Base-by-base conservation (phyloP, 2,888 invertebrate genomes). In the Phengaris arion region DNA sequence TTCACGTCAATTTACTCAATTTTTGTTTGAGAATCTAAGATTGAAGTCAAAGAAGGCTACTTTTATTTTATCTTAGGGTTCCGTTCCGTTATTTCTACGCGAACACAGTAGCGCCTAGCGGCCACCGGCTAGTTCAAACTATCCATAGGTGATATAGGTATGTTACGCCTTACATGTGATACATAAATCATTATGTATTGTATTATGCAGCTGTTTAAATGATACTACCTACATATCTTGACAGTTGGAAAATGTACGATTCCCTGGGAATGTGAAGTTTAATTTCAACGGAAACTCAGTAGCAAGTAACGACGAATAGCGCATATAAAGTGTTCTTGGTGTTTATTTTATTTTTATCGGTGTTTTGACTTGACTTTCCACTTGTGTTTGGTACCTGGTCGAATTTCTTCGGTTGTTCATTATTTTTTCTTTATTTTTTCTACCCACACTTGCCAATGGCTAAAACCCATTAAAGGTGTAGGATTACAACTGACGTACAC, bases 401-500 rank as follows among this genome's bases (percentile, higher is more conserved):
- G 35, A 64, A 64, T 64, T 64, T 64, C 64, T 64, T 35, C 64
- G 64, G 64, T 64, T 64, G 64, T 64, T 64, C 35, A 64, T 69
- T 69, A 48, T 48, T 48, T 69, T 68, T 69, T 69, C 48, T 15
- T 69, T 69, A 48, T 48, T 48, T 69, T 68, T 69, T 69, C 48
- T 15, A 22, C 22, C 70, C 70, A 10, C 51, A 51, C 51, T 69
- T 69, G 45, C 48, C 48, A 13, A 69, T 69, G 48, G 46, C 46
- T 15, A 70, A 72, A 73, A 52, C 70, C 68, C 54, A 75, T 74
- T 74, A 74, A 76, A 77, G 76, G 77, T 84, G 83, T 87, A 85
- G 79, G 77, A 80, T 85, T 86, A 87, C 64, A 35, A 45, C 59
- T 57, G 57, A 57, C 59, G 10, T 45, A 64, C 89, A 87, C 82